A percentile compares a stretch with the other conserved stretches of the same genome.
These are phyloP conservation scores for Megalopta genalis DNA, from an alignment of 1,140 invertebrate species.

Conservation along the genomic window DNA sequence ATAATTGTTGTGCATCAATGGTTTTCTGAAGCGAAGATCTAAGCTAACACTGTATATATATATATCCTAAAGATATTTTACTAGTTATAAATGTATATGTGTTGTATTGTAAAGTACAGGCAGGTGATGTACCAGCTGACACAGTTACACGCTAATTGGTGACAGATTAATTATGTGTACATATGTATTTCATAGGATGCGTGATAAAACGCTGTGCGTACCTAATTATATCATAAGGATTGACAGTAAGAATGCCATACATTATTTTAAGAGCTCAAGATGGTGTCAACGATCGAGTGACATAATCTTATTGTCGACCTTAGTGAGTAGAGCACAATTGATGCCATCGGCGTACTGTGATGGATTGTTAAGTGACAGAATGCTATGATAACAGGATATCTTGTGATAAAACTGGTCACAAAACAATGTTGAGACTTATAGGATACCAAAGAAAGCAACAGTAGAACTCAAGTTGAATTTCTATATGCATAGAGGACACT, in stretches of 20 bases:
- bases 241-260: background rate
- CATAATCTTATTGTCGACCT: background rate
- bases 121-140: background rate
- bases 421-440: background rate
- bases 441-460: background rate
- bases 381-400: constrained; percentile 7
- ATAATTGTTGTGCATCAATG: constrained; percentile 25
- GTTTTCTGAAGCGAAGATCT: constrained; percentile 3
- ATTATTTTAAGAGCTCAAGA: background rate
- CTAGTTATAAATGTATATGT: constrained; percentile 32
- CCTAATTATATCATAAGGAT: constrained; percentile 65
- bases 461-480: too few species aligned
- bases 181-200: constrained; percentile 36
- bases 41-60: constrained; percentile 33
- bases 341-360: constrained; percentile 16
- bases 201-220: constrained; percentile 54
- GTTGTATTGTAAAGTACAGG: background rate
- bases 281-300: background rate
- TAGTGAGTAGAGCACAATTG: background rate
- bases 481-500: too few species aligned
- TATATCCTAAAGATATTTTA: constrained; percentile 18
- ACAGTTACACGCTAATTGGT: background rate
- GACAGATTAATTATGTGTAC: constrained; percentile 54
- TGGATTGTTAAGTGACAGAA: constrained; percentile 2
- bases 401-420: constrained; percentile 1